Percentiles rank a stretch among this genome's conserved stretches.
Evolutionary conservation across 2,113 vertebrate genomes (phyloP).

Genomic region (Recurvirostra avosetta): DNA sequence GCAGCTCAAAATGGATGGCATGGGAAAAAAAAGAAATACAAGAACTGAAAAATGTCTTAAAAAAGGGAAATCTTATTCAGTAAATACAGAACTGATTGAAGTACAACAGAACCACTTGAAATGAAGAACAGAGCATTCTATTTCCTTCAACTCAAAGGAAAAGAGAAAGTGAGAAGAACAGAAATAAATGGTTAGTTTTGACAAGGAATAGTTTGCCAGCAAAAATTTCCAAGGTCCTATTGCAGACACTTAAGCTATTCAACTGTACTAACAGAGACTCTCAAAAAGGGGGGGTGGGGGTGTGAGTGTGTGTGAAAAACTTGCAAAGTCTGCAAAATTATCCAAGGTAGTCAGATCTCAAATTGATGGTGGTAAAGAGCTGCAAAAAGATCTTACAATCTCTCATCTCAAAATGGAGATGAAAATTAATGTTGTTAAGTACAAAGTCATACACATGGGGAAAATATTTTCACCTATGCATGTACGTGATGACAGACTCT

Average conservation of each 20-base stretch:
- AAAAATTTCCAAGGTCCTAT: not conserved
- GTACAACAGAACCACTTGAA: not conserved
- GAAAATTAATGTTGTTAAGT: not conserved
- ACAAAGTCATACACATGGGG: not conserved
- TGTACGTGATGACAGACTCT: not conserved
- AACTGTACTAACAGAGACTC: not conserved
- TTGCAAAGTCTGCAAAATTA: not conserved
- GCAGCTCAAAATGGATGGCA: constrained; percentile 60
- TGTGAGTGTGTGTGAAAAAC: not conserved
- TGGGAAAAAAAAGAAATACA: not conserved
- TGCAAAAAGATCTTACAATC: not conserved
- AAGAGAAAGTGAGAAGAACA: not conserved
- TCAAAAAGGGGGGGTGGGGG: not conserved
- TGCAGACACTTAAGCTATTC: not conserved
- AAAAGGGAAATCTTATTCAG: constrained; percentile 2
- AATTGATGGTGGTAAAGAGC: not conserved
- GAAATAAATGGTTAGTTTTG: not conserved
- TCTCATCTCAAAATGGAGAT: not conserved
- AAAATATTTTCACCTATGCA: not conserved
- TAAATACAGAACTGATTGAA: not conserved
- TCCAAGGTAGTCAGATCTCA: not conserved
- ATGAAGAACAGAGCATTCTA: not conserved
- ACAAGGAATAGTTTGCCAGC: not conserved
- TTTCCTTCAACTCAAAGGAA: not conserved
- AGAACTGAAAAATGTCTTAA: not conserved